These are phyloP conservation scores for Bombus cullumanus DNA, from an alignment of 1,140 invertebrate species.

Conservation along the genomic window DNA sequence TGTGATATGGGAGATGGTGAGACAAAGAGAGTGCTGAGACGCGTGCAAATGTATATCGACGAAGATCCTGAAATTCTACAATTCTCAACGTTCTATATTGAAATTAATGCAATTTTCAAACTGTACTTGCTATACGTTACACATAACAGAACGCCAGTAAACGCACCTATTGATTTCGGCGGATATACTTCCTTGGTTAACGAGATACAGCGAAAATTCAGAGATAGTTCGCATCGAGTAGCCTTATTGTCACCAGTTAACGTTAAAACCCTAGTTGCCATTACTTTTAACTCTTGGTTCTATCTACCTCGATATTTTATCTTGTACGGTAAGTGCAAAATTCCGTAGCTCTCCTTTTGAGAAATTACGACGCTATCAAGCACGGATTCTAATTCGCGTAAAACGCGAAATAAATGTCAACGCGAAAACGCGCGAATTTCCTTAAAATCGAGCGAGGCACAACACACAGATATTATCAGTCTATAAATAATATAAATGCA, in stretches of 20 bases:
- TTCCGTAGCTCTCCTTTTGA: background rate
- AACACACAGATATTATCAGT: too few species aligned
- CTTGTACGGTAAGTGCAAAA: background rate
- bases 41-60: too few species aligned
- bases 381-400: too few species aligned
- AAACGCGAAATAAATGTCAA: too few species aligned
- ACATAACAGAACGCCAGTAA: background rate
- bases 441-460: background rate
- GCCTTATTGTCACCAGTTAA: background rate
- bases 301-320: background rate
- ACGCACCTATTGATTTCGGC: background rate
- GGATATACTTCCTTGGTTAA: background rate
- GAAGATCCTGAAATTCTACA: too few species aligned
- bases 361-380: too few species aligned
- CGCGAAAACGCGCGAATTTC: slow-evolving; percentile 40
- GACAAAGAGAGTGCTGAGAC: too few species aligned
- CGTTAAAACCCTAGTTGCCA: background rate
- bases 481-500: too few species aligned
- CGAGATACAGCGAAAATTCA: background rate
- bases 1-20: too few species aligned
- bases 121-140: background rate
- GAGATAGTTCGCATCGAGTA: background rate
- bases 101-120: background rate
- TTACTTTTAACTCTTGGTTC: background rate
- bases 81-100: background rate